Percentiles rank a stretch among this genome's conserved stretches.
Evolutionary conservation across 2,113 vertebrate genomes (phyloP).

Genomic region (Lycaon pictus): DNA sequence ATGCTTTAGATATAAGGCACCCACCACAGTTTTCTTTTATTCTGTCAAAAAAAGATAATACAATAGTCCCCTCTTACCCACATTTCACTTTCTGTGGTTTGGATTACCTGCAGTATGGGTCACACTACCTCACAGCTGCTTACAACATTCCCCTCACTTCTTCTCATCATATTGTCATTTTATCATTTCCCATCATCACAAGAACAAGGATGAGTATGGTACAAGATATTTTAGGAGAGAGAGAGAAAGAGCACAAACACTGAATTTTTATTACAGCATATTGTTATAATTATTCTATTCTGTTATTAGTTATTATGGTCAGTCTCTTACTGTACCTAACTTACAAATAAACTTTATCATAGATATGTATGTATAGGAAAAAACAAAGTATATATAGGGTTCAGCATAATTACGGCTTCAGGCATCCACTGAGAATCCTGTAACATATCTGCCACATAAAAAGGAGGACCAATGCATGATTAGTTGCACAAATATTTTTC

Average conservation of each 20-base stretch:
- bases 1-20: background rate
- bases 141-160: background rate
- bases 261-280: background rate
- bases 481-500: background rate
- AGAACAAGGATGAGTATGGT: background rate
- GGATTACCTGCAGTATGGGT: background rate
- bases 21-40: background rate
- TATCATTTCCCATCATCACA: background rate
- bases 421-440: background rate
- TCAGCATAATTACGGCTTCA: background rate
- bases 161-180: background rate
- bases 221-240: background rate
- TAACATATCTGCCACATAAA: background rate
- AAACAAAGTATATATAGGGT: background rate
- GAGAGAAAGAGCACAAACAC: background rate
- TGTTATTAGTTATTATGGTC: background rate
- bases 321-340: background rate
- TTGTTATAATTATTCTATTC: background rate
- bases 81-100: background rate
- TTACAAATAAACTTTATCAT: background rate
- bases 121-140: background rate
- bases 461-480: background rate
- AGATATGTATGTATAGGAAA: background rate
- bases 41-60: constrained; percentile 20
- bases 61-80: background rate